These are phyloP conservation scores for Geopemphigus sp. DNA, from an alignment of 1,140 invertebrate species.

Conservation along the genomic window DNA sequence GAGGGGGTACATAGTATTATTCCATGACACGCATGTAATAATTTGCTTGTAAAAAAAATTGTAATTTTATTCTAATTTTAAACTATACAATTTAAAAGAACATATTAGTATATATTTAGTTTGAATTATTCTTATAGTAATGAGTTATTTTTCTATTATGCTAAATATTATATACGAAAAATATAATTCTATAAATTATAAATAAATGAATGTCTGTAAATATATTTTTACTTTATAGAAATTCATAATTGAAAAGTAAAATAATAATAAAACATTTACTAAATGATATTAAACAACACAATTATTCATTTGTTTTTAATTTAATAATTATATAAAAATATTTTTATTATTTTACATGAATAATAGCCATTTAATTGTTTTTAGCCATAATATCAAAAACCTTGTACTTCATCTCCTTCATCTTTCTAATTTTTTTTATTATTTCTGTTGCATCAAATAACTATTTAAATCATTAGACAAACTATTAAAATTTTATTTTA, in stretches of 20 bases:
- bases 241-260: neutral
- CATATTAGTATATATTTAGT: too few relatives aligned
- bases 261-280: neutral
- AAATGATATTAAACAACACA: neutral
- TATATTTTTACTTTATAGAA: neutral
- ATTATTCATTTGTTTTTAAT: conserved; percentile 8
- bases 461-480: neutral
- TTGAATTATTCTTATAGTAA: too few relatives aligned
- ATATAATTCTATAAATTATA: neutral
- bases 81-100: neutral
- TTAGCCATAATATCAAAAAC: neutral
- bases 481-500: neutral
- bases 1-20: conserved; percentile 15
- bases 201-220: neutral
- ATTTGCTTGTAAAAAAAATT: neutral
- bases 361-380: neutral
- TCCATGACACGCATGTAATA: neutral
- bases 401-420: neutral
- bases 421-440: neutral
- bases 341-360: neutral
- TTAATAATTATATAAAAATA: neutral
- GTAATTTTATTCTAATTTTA: neutral
- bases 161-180: neutral
- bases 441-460: conserved; percentile 26
- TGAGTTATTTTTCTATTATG: too few relatives aligned